phyloP scores from a whole-genome alignment of 2,888 invertebrate species.

The Deilephila porcellus region DNA sequence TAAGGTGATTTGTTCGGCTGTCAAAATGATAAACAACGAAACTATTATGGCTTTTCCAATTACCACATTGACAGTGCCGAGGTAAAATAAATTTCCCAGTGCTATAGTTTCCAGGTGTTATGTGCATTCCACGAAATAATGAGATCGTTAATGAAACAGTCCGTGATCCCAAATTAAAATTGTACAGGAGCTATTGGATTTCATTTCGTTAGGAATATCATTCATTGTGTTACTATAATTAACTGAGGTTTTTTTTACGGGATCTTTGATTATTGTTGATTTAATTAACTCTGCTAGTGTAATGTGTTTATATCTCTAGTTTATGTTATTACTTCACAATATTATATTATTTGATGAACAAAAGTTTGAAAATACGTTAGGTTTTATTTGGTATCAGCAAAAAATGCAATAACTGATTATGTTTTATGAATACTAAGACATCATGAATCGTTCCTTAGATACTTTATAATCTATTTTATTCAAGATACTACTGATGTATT shows the following conservation, averaged over 20 bases:
- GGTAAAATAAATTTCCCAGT: slow-evolving; percentile 23
- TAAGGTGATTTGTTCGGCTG: background rate
- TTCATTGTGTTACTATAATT: background rate
- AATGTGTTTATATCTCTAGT: too few species aligned
- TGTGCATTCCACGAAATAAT: slow-evolving; percentile 24
- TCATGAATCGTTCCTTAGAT: too few species aligned
- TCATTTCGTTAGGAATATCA: background rate
- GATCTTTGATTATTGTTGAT: background rate
- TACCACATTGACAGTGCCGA: slow-evolving; percentile 1
- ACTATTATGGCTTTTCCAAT: background rate
- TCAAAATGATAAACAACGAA: background rate
- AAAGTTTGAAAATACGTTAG: too few species aligned
- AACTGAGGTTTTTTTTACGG: background rate
- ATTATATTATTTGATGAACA: too few species aligned
- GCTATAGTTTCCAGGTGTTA: slow-evolving; percentile 20
- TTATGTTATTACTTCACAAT: too few species aligned
- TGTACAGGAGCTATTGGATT: background rate
- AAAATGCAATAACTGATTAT: too few species aligned
- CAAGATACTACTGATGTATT: too few species aligned
- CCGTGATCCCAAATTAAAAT: slow-evolving; percentile 4
- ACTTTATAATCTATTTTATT: too few species aligned
- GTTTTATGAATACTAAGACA: too few species aligned
- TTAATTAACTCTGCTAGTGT: too few species aligned
- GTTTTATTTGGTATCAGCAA: too few species aligned
- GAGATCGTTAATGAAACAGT: slow-evolving; percentile 23